Percentiles rank a stretch among this genome's conserved stretches.
phyloP scores from a whole-genome alignment of 2,797 vertebrate genomes.

The Hippocampus kuda region DNA sequence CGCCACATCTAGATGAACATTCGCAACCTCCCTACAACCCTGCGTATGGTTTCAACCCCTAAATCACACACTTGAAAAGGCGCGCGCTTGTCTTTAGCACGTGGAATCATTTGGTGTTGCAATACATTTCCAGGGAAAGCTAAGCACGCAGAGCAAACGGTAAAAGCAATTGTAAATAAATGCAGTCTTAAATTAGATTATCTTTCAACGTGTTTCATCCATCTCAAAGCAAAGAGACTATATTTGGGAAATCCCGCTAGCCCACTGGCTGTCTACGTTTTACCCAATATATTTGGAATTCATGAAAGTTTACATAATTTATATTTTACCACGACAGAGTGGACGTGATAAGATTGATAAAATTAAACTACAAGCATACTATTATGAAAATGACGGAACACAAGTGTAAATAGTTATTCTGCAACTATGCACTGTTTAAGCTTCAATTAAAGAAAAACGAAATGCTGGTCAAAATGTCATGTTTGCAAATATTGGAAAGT shows the following conservation, averaged over 20 bases:
- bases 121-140: neutral
- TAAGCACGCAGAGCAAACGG: neutral
- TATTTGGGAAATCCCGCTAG: neutral
- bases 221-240: neutral
- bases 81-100: neutral
- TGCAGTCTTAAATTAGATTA: neutral
- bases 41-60: constrained; percentile 55
- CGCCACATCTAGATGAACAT: neutral
- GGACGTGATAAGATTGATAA: no score
- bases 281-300: no score
- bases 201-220: neutral
- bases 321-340: no score
- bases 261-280: no score
- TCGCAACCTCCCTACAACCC: constrained; percentile 78
- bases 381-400: no score
- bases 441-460: no score
- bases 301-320: no score
- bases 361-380: no score
- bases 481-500: no score
- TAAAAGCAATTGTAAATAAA: neutral
- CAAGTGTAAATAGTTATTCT: no score
- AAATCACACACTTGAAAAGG: constrained; percentile 28
- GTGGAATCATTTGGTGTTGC: neutral
- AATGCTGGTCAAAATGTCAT: no score
- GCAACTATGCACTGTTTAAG: no score